phyloP scores from a whole-genome alignment of 1,140 invertebrate species.

The Calephelis nemesis region DNA sequence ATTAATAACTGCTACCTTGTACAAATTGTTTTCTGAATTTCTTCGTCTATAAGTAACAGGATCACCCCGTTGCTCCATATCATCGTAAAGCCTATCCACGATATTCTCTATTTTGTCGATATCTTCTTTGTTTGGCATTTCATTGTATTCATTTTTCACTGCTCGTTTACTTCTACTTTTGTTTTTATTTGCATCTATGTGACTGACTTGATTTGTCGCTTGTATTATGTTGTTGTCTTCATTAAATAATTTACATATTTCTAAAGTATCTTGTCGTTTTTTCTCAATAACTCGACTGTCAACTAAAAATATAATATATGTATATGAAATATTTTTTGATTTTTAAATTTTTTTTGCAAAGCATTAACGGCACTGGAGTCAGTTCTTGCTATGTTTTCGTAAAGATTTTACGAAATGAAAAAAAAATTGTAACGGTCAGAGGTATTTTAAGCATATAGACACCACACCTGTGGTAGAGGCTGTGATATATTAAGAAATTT shows the following conservation, averaged over 20 bases:
- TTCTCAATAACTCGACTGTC: constrained; percentile 51
- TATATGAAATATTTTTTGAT: neutral
- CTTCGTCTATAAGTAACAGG: constrained; percentile 44
- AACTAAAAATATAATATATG: constrained; percentile 33
- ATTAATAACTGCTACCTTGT: constrained; percentile 28
- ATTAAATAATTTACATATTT: constrained; percentile 61
- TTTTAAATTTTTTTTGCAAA: too few relatives aligned
- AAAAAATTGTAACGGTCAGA: too few relatives aligned
- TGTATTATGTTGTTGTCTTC: constrained; percentile 38
- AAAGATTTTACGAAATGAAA: too few relatives aligned
- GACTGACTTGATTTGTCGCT: constrained; percentile 5
- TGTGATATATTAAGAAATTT: too few relatives aligned
- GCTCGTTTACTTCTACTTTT: constrained; percentile 43
- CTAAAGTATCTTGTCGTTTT: constrained; percentile 60
- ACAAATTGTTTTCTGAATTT: constrained; percentile 27
- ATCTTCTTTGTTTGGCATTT: constrained; percentile 37
- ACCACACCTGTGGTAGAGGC: too few relatives aligned
- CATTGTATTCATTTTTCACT: constrained; percentile 29
- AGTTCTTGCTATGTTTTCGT: too few relatives aligned
- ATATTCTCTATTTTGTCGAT: constrained; percentile 50
- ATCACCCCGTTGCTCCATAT: constrained; percentile 45
- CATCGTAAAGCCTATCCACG: constrained; percentile 63
- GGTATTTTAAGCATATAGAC: too few relatives aligned
- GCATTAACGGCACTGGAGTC: too few relatives aligned
- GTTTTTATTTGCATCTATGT: constrained; percentile 3